These are phyloP conservation scores for Lithophane socia DNA, from an alignment of 2,888 invertebrate genomes.

Conservation along the genomic window DNA sequence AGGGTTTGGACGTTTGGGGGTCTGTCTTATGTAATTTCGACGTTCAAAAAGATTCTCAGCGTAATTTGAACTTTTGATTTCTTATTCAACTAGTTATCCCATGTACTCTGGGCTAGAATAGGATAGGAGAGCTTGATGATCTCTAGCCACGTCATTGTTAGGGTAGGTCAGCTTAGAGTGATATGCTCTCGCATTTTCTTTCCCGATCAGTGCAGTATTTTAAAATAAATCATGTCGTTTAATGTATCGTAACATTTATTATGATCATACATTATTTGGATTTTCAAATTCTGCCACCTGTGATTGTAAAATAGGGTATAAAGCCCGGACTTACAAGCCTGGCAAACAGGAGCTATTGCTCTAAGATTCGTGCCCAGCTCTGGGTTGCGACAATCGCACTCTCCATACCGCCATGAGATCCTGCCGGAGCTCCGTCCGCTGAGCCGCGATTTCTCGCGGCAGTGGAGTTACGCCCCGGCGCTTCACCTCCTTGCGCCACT, in stretches of 20 bases:
- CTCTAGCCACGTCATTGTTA: not conserved
- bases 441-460: too few relatives aligned
- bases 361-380: too few relatives aligned
- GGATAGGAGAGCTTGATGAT: not conserved
- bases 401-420: too few relatives aligned
- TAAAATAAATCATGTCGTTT: not conserved
- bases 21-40: not conserved
- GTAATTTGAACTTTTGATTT: not conserved
- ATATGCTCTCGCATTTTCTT: not conserved
- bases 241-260: not conserved
- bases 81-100: not conserved
- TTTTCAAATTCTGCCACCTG: too few relatives aligned
- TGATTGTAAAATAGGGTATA: not conserved
- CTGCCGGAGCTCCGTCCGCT: too few relatives aligned
- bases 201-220: not conserved
- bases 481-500: too few relatives aligned
- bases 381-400: too few relatives aligned
- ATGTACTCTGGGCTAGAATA: not conserved
- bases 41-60: not conserved
- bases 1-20: too few relatives aligned
- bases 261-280: not conserved
- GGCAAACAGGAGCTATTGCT: slow-evolving; percentile 1
- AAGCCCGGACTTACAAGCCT: too few relatives aligned
- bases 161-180: not conserved
- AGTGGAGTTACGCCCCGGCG: too few relatives aligned